Percentiles rank a stretch among this genome's conserved stretches.
Conservation (phyloP, 2,888 invertebrate genomes). For the Eretmocerus hayati region DNA sequence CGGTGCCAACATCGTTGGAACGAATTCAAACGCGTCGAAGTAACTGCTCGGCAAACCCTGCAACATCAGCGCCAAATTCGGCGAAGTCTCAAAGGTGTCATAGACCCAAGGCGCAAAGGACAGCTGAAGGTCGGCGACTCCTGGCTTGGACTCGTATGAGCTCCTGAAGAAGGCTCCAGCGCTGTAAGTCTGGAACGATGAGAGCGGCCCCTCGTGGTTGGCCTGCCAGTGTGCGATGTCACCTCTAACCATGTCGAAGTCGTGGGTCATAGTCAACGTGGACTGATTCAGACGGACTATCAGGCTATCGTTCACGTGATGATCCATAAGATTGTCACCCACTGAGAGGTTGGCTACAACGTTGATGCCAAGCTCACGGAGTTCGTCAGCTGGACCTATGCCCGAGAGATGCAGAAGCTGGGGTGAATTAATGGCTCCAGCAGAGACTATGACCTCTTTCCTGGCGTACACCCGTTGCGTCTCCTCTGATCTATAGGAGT, state of each 20-base stretch:
- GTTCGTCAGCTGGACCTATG: constrained; percentile 61
- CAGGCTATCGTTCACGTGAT: constrained; percentile 51
- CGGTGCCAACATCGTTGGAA: not conserved
- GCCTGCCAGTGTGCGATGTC: constrained; percentile 1
- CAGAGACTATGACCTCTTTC: constrained; percentile 71
- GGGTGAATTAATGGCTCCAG: constrained; percentile 73
- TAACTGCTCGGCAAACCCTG: constrained; percentile 38
- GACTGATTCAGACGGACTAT: not conserved
- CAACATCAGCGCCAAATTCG: not conserved
- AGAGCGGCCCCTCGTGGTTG: not conserved
- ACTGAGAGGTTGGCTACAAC: constrained; percentile 64
- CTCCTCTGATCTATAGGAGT: constrained; percentile 51
- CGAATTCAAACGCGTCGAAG: constrained; percentile 42
- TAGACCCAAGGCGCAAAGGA: constrained; percentile 66
- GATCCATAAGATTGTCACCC: constrained; percentile 76
- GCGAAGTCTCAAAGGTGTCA: not conserved
- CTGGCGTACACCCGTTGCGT: constrained; percentile 48
- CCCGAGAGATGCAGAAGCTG: constrained; percentile 82
- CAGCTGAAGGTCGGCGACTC: constrained; percentile 70
- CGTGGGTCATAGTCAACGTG: not conserved
- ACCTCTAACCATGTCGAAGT: not conserved
- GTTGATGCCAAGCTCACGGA: constrained; percentile 54
- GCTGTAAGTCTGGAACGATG: not conserved
- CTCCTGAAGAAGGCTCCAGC: constrained; percentile 1
- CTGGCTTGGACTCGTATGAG: constrained; percentile 21